Evolutionary conservation across 1,140 invertebrate species (phyloP), one percentile per base, ranked within the genome.

Genomic region (Lordiphosa stackelbergi): DNA sequence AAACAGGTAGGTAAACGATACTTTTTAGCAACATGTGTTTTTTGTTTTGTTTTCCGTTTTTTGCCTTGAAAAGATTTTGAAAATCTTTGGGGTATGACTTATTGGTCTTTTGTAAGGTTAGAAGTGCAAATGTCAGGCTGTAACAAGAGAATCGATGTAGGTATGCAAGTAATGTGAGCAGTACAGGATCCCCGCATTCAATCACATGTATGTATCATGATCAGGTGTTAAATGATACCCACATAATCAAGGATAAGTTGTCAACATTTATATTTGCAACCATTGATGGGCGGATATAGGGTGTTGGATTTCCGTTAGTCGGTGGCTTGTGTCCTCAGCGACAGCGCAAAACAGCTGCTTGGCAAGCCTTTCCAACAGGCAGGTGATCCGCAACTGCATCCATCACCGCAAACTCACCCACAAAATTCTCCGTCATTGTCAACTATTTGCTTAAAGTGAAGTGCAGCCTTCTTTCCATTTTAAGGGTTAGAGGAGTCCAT

Each of bases 1-100:
- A 79, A 79, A n/a, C 75, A 79, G 75, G 75, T 79, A 81, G 57
- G 75, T 71, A 81, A 79, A 11, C 74, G 75, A 79, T 81, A 79
- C 71, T 79, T 79, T 49, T 55, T 60, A 54, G 65, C 53, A 69
- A 73, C 65, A 78, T 78, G 74, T 79, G 69, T 72, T 61, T 43
- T 13, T 56, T 46, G 8, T 8, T 11, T 38, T 11, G 5, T 11
- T 28, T 45, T 46, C 24, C 24, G 31, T 31, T 51, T 42, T 42
- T 5, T 5, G 24, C 24, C 0, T 6, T 55, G 64, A 60, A 74
- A 62, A 66, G 73, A 78, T 60, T 47, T 46, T 28, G 34, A 16
- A 10, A 11, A 10, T 34, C 11, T 40, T 54, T 10, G 38, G 54
- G 43, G 28, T 55, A 69, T 77, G 75, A 79, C 75, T 79, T 79